Base-by-base conservation (phyloP, 1,140 invertebrate species). In the Hesperophylax magnus region DNA sequence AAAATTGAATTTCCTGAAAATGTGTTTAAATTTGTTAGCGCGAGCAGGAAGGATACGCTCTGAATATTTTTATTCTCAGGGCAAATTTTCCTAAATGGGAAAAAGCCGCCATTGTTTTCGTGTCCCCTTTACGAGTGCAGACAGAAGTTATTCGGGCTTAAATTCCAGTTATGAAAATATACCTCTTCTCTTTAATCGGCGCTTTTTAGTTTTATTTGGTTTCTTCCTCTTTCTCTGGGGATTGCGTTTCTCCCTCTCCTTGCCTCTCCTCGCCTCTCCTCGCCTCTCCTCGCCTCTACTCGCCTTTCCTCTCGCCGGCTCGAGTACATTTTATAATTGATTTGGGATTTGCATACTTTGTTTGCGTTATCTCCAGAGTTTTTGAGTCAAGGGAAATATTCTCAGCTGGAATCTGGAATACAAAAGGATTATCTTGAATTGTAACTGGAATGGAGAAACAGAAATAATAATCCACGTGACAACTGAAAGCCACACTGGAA, bases 341-440 rank as follows among this genome's bases (percentile, higher is more conserved):
- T 83, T 83, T 63, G 82, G 75, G 79, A 83, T 83, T 83, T 83
- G 82, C 82, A 83, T 83, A 83, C 76, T 83, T 83, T 78, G 80
- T 65, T 83, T 83, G 69, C 78, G 82, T 80, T 83, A 80, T 83
- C 82, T 78, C 24, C 53, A 31, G 58, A 78, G 63, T 78, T 54
- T 61, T 78, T 69, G 63, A 69, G 65, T 78, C 52, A 22, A 65
- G 58, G 75, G 53, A 77, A 76, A 76, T 76, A 61, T 76, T 76
- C 56, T 18, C 74, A 27, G 18, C n/a, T 60, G 56, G 54, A 76
- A 27, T 18, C 31, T 61, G 74, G 54, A 76, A 31, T 76, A 76
- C 74, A 60, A 76, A 60, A n/a, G 54, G 27, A 76, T 76, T 76
- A 61, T 60, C 58, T 63, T n/a, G 58, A 60, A 61, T 39, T n/a